These are phyloP conservation scores for Pituophis catenifer DNA, from an alignment of 2,113 vertebrate species.

Conservation along the genomic window DNA sequence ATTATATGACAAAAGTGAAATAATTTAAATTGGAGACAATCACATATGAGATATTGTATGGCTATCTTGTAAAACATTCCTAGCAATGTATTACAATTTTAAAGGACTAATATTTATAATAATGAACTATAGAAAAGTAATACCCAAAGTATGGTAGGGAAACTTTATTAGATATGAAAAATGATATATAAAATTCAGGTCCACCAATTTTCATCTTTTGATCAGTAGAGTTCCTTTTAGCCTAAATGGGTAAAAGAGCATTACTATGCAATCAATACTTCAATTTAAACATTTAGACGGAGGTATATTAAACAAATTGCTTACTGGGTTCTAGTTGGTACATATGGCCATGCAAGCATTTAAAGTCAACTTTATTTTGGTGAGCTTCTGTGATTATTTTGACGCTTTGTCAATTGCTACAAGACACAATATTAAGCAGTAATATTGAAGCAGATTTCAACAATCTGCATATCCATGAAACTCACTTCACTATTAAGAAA, in stretches of 20 bases:
- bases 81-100: not conserved
- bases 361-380: not conserved
- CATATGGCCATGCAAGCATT: not conserved
- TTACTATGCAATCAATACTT: not conserved
- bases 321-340: not conserved
- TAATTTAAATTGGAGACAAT: conserved; percentile 24
- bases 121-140: not conserved
- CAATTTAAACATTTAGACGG: not conserved
- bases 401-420: not conserved
- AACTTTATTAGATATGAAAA: not conserved
- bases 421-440: not conserved
- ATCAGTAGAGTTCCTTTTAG: not conserved
- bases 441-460: not conserved
- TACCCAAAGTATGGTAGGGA: not conserved
- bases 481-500: not conserved
- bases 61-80: not conserved
- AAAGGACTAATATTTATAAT: not conserved
- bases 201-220: not conserved
- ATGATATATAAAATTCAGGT: not conserved
- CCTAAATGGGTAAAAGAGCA: not conserved
- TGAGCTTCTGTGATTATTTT: not conserved
- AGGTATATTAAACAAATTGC: not conserved
- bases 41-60: not conserved
- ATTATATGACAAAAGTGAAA: conserved; percentile 21
- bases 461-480: not conserved